Base-by-base conservation (phyloP, 2,797 vertebrate genomes). In the Alca torda region DNA sequence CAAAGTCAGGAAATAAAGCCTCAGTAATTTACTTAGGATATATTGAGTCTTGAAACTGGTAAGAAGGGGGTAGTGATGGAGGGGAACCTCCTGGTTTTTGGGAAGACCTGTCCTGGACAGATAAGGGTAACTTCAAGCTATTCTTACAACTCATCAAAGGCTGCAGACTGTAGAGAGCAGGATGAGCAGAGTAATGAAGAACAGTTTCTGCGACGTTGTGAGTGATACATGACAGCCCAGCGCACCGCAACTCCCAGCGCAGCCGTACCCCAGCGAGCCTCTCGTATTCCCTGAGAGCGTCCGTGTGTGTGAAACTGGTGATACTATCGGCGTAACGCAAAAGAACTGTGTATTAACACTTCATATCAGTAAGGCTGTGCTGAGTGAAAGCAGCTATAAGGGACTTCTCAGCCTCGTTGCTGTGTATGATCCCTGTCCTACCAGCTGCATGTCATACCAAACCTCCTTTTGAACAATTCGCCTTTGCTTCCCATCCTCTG, bases 221-320 rank as follows among this genome's bases (percentile, higher is more conserved):
- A 48, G 61, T 45, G 76, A 43, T 37, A 10, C 0, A 0, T 67
- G 75, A 10, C 33, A 61, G 54, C 63, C 65, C 88, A 45, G 57
- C 37, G 4, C 11, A 30, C n/a, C 46, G 6, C 45, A 50, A 5
- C 46, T 30, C 51, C 30, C 23, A 46, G 11, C 45, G 6, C 39
- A 60, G 31, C 60, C 5, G 0, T 48, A 26, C 51, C 19, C 35
- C 33, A 35, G 67, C 0, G 1, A 78, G 48, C 57, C 43, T 60
- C 48, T 43, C 0, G 0, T 43, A 1, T 48, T n/a, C 39, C 54
- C 16, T 3, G 23, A 35, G 48, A 60, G 35, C 25, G 31, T 63
- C 21, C 0, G 0, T 51, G 41, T 84, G 80, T 39, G 17, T 53
- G 59, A 33, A 11, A 35, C 68, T 61, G 50, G 20, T 41, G 23